A percentile compares a stretch with the other conserved stretches of the same genome.
phyloP scores from a whole-genome alignment of 2,113 vertebrate species.

The Sinocyclocheilus anophthalmus region DNA sequence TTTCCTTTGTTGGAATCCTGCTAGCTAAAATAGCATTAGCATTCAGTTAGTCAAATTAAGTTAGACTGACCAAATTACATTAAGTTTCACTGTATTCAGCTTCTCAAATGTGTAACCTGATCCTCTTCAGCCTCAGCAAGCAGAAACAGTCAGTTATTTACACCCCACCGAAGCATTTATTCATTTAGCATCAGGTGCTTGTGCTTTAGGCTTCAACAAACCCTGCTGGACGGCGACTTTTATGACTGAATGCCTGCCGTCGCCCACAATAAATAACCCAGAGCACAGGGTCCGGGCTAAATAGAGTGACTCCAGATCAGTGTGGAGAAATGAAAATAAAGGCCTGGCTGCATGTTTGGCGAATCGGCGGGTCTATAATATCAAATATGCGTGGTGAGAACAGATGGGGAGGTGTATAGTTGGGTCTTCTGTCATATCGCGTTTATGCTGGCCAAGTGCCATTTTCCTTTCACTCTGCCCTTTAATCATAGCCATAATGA shows the following conservation, averaged over 20 bases:
- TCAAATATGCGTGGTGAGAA: not conserved
- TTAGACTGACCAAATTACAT: slow-evolving; percentile 14
- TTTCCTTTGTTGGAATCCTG: not conserved
- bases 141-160: slow-evolving; percentile 11
- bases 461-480: slow-evolving; percentile 69
- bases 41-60: not conserved
- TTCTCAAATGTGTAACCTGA: slow-evolving; percentile 7
- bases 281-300: not conserved
- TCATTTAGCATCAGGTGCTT: slow-evolving; percentile 39
- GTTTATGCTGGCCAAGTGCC: slow-evolving; percentile 69
- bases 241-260: slow-evolving; percentile 13
- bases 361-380: slow-evolving; percentile 15
- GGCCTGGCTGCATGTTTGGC: not conserved
- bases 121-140: not conserved
- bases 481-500: slow-evolving; percentile 73
- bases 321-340: slow-evolving; percentile 10
- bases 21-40: not conserved
- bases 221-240: not conserved
- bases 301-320: slow-evolving; percentile 10
- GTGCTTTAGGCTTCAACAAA: slow-evolving; percentile 20
- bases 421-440: slow-evolving; percentile 63
- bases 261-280: slow-evolving; percentile 5
- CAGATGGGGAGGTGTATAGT: not conserved
- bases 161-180: not conserved
- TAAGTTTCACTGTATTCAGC: not conserved